These are phyloP conservation scores for Margarornis squamiger DNA, from an alignment of 2,797 vertebrate genomes.

Conservation along the genomic window DNA sequence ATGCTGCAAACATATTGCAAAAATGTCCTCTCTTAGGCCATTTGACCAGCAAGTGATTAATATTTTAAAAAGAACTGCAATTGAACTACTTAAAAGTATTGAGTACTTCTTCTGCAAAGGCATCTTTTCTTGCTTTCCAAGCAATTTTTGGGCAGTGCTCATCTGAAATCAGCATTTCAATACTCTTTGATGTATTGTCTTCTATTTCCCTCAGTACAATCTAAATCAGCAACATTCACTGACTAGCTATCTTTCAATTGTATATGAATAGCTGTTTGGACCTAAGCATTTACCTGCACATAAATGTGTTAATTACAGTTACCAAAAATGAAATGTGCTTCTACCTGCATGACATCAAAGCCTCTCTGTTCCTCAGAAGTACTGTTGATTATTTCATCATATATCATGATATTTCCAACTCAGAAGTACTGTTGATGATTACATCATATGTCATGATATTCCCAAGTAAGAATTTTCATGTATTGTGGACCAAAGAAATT, in stretches of 20 bases:
- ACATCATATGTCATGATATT: background rate
- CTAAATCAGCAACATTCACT: background rate
- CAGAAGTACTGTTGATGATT: background rate
- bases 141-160: background rate
- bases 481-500: background rate
- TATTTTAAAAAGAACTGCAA: background rate
- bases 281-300: background rate
- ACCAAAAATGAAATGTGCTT: background rate
- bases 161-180: background rate
- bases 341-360: background rate
- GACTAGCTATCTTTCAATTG: background rate
- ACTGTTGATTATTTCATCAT: background rate
- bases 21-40: background rate
- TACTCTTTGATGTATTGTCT: background rate
- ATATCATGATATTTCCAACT: background rate
- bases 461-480: background rate
- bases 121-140: background rate
- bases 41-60: background rate
- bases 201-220: background rate
- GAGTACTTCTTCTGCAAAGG: background rate
- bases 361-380: accelerated
- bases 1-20: background rate
- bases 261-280: background rate
- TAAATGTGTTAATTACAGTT: background rate
- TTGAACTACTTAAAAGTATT: background rate